Percentiles rank a stretch among this genome's conserved stretches.
Conservation (phyloP, 1,140 invertebrate genomes). For the Formica exsecta region DNA sequence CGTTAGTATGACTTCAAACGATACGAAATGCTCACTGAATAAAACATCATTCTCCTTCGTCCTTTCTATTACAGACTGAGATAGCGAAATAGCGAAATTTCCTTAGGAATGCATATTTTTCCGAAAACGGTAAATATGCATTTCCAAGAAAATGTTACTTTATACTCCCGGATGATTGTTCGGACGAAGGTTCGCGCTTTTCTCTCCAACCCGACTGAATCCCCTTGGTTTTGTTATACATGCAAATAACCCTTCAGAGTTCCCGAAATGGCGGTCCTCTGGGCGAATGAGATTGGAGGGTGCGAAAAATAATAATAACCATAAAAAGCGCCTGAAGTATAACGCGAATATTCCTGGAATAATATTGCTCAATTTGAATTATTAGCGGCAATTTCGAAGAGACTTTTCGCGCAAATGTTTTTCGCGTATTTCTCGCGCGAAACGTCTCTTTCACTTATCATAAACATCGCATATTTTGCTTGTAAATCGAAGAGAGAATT, state of each 20-base stretch:
- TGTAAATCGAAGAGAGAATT: constrained; percentile 10
- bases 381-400: constrained; percentile 21
- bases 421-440: background rate
- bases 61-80: background rate
- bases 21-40: constrained; percentile 21
- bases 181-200: constrained; percentile 51
- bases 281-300: background rate
- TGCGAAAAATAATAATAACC: constrained; percentile 58
- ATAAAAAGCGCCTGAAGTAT: background rate
- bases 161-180: constrained; percentile 19
- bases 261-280: background rate
- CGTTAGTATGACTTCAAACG: background rate
- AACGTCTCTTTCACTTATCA: constrained; percentile 16
- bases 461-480: constrained; percentile 34
- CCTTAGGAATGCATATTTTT: constrained; percentile 7
- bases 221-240: constrained; percentile 10
- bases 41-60: constrained; percentile 18
- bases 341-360: background rate
- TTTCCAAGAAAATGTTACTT: constrained; percentile 28
- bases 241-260: constrained; percentile 46
- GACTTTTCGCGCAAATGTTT: background rate
- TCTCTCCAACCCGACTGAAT: background rate
- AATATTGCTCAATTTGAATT: constrained; percentile 19
- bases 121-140: constrained; percentile 28
- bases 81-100: constrained; percentile 13